phyloP scores from a whole-genome alignment of 2,797 vertebrate species.

The Prionace glauca region DNA sequence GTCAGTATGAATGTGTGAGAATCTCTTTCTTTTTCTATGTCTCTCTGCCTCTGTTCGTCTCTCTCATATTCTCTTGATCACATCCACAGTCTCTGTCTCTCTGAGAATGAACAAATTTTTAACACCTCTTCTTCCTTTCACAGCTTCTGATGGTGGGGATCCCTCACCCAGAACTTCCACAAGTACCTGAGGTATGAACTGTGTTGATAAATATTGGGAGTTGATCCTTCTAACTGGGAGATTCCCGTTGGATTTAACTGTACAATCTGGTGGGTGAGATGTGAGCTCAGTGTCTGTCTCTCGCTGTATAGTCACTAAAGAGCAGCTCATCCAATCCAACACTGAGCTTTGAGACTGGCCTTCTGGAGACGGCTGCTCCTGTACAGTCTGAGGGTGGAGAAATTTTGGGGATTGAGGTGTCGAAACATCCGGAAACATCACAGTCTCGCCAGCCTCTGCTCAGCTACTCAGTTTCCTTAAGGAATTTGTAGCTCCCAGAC shows the following conservation, averaged over 20 bases:
- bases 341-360: neutral
- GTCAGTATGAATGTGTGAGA: too few relatives aligned
- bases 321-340: neutral
- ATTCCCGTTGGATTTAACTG: neutral
- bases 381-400: neutral
- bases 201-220: neutral
- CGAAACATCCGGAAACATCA: neutral
- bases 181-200: neutral
- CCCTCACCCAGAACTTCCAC: neutral
- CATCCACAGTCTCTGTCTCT: neutral
- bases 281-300: neutral
- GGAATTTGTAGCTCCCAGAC: neutral
- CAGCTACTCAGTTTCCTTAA: neutral
- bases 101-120: neutral
- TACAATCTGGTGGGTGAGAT: neutral
- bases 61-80: neutral
- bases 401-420: neutral
- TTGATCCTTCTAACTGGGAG: neutral
- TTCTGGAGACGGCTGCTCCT: neutral
- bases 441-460: neutral
- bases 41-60: too few relatives aligned
- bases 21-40: too few relatives aligned
- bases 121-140: neutral
- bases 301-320: neutral
- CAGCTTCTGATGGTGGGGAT: neutral